Evolutionary conservation across 2,888 invertebrate genomes (phyloP).

Genomic region (Apantesis nais): DNA sequence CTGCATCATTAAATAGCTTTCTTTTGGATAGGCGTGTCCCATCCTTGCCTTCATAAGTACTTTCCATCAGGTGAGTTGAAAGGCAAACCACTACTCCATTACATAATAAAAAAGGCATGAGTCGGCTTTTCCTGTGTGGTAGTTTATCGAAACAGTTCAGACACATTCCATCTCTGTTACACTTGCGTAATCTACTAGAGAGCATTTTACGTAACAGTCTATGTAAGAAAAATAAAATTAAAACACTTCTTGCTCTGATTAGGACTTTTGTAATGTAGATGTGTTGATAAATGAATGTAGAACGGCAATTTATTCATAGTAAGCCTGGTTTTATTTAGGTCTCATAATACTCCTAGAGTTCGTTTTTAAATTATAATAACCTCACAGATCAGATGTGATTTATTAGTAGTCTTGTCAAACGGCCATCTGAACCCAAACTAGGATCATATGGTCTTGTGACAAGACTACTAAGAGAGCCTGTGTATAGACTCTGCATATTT

Average conservation of each 20-base stretch:
- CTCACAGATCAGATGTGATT: too few species aligned
- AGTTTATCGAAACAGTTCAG: constrained; percentile 20
- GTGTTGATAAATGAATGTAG: constrained; percentile 28
- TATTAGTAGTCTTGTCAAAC: too few species aligned
- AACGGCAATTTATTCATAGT: constrained; percentile 21
- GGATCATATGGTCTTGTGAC: too few species aligned
- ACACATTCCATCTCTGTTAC: constrained; percentile 36
- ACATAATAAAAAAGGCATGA: neutral
- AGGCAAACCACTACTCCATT: neutral
- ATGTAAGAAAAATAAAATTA: constrained; percentile 43
- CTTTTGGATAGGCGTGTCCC: neutral
- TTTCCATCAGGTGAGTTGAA: neutral
- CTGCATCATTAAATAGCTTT: too few species aligned
- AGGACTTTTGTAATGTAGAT: constrained; percentile 37
- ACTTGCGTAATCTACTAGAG: constrained; percentile 43
- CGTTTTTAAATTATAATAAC: too few species aligned
- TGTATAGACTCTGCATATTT: too few species aligned
- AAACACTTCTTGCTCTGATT: constrained; percentile 53
- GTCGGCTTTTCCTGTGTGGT: constrained; percentile 11
- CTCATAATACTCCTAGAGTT: too few species aligned
- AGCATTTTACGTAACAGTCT: constrained; percentile 39
- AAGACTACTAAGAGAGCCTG: too few species aligned
- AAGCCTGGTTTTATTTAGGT: neutral
- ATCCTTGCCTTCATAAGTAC: neutral
- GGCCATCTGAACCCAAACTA: too few species aligned